Base-by-base conservation (phyloP, 2,113 vertebrate genomes). In the Microcebus murinus region DNA sequence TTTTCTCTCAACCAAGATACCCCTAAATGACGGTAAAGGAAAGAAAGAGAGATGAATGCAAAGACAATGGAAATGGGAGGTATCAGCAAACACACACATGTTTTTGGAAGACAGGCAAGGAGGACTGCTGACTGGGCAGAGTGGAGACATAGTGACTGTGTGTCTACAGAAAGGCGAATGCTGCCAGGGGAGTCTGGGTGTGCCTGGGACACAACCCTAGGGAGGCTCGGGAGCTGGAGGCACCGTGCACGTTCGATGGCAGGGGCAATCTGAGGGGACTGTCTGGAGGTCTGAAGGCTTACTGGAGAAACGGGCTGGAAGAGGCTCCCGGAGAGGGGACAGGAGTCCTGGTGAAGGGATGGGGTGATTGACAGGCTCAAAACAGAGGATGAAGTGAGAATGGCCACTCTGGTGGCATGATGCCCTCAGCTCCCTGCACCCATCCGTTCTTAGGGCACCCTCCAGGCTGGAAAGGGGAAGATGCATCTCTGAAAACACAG, bases 361-460 rank as follows among this genome's bases (percentile, higher is more conserved):
- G 61, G 12, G 65, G 45, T 45, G 42, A n/a, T 3, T 27, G 29
- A 8, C 70, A 91, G 68, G 27, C n/a, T 84, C 17, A 79, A 68
- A 57, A 65, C 13, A 59, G 31, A 27, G 11, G 95, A 77, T 36
- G n/a, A 31, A 63, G 21, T 25, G 12, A 55, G 29, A 76, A 21
- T 27, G 39, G 70, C 36, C 31, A 36, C 42, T 79, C 18, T 71
- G 6, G 45, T 6, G 4, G 29, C 10, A 10, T 9, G 17, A 11
- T 45, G 55, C 0, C 42, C 8, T 15, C 0, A 1, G 45, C 2
- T 15, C 27, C 57, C 14, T 8, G 20, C 2, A 12, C 59, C 17
- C 21, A 5, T 23, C 45, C 73, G 55, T 9, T 79, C 79, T 57
- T 14, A 31, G 57, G 31, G 21, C 27, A 79, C 2, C 11, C 13